Evolutionary conservation across 1,140 invertebrate genomes (phyloP).

Genomic region (Drosophila burlai): DNA sequence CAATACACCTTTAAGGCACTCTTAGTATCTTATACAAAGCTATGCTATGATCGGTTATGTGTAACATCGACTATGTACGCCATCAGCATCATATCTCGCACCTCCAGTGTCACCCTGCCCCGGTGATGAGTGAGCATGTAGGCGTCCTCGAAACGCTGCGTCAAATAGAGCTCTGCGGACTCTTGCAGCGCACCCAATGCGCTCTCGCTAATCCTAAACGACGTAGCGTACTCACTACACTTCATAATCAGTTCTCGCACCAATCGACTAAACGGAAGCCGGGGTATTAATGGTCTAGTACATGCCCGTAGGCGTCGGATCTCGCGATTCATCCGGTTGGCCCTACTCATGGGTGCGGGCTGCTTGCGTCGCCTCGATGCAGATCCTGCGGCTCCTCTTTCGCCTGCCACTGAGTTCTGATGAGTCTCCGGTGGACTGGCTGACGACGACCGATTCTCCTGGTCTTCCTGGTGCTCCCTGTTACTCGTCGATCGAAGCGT

Average conservation of each 20-base stretch:
- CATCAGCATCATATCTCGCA: constrained; percentile 86
- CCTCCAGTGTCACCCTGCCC: constrained; percentile 91
- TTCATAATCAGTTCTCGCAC: constrained; percentile 68
- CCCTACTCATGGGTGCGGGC: constrained; percentile 12
- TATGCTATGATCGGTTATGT: not conserved
- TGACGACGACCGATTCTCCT: not conserved
- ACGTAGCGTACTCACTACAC: no score
- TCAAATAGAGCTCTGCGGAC: constrained; percentile 90
- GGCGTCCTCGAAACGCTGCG: constrained; percentile 91
- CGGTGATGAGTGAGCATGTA: constrained; percentile 90
- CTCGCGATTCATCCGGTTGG: constrained; percentile 10
- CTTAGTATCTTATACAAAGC: not conserved
- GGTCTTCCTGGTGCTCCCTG: not conserved
- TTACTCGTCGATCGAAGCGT: constrained; percentile 14
- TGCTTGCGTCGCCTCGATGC: constrained; percentile 27
- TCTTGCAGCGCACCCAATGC: constrained; percentile 89
- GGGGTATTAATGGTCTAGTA: constrained; percentile 57
- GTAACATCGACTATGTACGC: constrained; percentile 28
- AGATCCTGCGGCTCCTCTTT: not conserved
- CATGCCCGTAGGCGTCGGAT: constrained; percentile 30
- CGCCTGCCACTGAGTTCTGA: not conserved
- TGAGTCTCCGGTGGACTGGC: not conserved
- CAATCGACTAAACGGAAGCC: constrained; percentile 71
- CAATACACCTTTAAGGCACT: not conserved
- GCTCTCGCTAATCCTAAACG: constrained; percentile 86